phyloP scores from a whole-genome alignment of 2,113 vertebrate species.

The Cyphomyrus plagiostoma region DNA sequence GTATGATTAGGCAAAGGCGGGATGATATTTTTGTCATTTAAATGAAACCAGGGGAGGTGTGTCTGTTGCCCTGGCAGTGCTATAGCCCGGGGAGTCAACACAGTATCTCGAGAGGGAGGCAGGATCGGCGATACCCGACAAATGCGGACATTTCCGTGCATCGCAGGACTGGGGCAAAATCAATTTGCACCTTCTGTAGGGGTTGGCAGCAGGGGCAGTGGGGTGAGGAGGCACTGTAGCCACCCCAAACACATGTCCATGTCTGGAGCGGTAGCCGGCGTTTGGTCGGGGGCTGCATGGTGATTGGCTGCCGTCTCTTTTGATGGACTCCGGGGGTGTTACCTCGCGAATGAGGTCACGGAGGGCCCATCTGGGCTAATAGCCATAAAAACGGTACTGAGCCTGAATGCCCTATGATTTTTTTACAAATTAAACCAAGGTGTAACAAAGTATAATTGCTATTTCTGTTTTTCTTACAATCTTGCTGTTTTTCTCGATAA shows the following conservation, averaged over 20 bases:
- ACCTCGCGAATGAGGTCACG: neutral
- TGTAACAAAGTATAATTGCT: neutral
- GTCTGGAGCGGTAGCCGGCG: neutral
- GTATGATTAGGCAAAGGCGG: neutral
- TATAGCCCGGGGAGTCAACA: neutral
- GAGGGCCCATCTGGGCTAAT: neutral
- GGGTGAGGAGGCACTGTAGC: neutral
- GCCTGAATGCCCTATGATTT: neutral
- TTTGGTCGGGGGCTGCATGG: neutral
- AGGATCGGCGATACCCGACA: neutral
- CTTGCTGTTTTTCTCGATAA: neutral
- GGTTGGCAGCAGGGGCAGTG: neutral
- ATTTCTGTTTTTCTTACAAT: neutral
- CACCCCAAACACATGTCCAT: neutral
- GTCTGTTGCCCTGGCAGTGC: neutral
- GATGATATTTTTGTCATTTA: neutral
- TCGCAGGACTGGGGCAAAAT: neutral
- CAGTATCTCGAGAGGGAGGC: neutral
- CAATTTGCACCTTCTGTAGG: neutral
- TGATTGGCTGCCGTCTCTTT: neutral
- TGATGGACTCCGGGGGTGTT: neutral
- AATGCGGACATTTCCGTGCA: neutral
- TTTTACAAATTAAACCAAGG: neutral
- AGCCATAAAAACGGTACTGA: neutral
- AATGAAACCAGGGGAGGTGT: neutral